Evolutionary conservation across 2,113 vertebrate genomes (phyloP).

Genomic region (Crotalus helleri): DNA sequence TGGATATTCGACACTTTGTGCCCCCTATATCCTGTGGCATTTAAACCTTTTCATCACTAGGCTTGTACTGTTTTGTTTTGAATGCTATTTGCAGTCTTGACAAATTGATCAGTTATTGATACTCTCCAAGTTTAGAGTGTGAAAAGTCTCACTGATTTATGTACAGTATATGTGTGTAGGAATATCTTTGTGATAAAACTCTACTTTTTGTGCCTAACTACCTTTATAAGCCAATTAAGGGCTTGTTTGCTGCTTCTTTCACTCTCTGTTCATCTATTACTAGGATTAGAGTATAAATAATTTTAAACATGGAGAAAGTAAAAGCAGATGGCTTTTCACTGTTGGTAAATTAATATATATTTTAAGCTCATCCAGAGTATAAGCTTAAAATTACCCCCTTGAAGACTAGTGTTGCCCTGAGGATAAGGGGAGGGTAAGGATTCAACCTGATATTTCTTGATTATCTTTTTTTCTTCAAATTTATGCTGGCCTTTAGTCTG

Average conservation of each 20-base stretch:
- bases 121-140: slow-evolving; percentile 35
- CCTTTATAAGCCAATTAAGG: neutral
- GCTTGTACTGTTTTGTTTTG: neutral
- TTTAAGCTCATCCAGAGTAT: neutral
- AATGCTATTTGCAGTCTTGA: neutral
- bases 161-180: too few species aligned
- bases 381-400: slow-evolving; percentile 37
- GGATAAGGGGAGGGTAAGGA: neutral
- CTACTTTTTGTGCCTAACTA: neutral
- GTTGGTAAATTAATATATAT: neutral
- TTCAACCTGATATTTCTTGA: slow-evolving; percentile 31
- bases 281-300: neutral
- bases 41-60: slow-evolving; percentile 34
- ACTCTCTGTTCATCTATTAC: neutral
- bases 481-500: neutral
- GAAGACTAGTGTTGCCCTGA: slow-evolving; percentile 13
- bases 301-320: neutral
- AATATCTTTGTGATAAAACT: neutral
- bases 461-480: slow-evolving; percentile 15
- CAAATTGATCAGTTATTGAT: neutral
- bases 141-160: neutral
- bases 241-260: rapidly evolving
- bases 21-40: slow-evolving; percentile 66
- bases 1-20: slow-evolving; percentile 62
- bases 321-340: neutral